Conservation (phyloP, 2,113 vertebrate species). For the Chionis minor region DNA sequence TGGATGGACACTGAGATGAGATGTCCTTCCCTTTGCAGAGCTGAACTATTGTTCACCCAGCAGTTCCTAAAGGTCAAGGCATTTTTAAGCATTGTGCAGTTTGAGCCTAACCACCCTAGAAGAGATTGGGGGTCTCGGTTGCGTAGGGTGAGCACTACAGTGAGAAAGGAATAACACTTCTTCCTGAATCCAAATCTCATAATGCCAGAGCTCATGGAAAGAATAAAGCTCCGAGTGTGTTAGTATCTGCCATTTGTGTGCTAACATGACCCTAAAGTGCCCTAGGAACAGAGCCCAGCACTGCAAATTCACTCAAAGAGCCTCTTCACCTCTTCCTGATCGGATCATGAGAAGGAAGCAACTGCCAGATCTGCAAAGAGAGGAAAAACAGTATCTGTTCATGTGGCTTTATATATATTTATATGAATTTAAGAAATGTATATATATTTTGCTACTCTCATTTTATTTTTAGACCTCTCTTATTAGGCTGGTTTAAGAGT, state of each 20-base stretch:
- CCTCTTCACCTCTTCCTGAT: constrained; percentile 39
- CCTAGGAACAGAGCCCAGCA: constrained; percentile 36
- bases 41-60: not conserved
- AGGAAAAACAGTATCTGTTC: not conserved
- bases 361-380: constrained; percentile 14
- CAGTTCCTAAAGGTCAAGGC: not conserved
- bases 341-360: not conserved
- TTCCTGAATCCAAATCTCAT: not conserved
- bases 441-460: not conserved
- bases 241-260: constrained; percentile 34
- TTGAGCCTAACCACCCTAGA: not conserved
- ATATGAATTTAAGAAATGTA: not conserved
- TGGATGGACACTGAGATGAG: not conserved
- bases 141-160: not conserved
- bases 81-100: not conserved
- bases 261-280: constrained; percentile 42
- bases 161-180: not conserved
- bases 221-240: constrained; percentile 21
- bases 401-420: not conserved
- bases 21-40: not conserved
- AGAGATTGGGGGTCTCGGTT: not conserved
- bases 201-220: not conserved
- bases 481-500: constrained; percentile 47
- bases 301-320: constrained; percentile 42
- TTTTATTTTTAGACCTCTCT: constrained; percentile 58